Conservation (phyloP, 1,140 invertebrate species). For the Ganaspis sp. region DNA sequence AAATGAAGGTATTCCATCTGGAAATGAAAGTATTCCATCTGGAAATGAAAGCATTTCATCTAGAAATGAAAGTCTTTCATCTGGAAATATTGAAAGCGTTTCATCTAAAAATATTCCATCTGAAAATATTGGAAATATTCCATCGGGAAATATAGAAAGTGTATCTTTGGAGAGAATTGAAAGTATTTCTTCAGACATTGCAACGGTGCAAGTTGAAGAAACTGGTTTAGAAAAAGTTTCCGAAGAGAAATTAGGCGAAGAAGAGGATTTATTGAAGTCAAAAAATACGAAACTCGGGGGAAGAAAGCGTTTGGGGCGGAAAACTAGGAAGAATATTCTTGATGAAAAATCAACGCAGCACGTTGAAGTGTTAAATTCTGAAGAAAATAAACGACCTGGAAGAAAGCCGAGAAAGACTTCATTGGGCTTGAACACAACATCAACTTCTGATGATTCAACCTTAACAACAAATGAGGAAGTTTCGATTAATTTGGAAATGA, state of each 20-base stretch:
- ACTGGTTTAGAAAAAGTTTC: not conserved
- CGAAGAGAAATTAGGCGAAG: conserved; percentile 31
- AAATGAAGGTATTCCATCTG: too few relatives aligned
- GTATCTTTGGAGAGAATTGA: not conserved
- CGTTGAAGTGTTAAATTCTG: not conserved
- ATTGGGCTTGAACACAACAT: not conserved
- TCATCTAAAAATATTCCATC: too few relatives aligned
- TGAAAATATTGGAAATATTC: not conserved
- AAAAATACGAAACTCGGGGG: not conserved
- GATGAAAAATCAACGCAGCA: conserved; percentile 44
- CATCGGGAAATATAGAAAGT: not conserved
- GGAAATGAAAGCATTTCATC: not conserved
- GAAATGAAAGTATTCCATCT: not conserved
- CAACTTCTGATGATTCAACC: not conserved
- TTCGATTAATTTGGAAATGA: not conserved
- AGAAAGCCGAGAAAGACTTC: conserved; percentile 22
- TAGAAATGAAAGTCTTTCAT: too few relatives aligned
- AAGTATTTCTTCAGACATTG: too few relatives aligned
- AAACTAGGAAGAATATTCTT: conserved; percentile 33
- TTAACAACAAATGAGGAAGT: not conserved
- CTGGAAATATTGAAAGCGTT: too few relatives aligned
- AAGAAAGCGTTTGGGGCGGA: conserved; percentile 7
- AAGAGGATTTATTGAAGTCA: not conserved
- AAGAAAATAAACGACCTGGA: not conserved
- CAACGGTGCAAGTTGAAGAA: too few relatives aligned